Evolutionary conservation across 2,113 vertebrate genomes (phyloP).

Genomic region (Bucco capensis): DNA sequence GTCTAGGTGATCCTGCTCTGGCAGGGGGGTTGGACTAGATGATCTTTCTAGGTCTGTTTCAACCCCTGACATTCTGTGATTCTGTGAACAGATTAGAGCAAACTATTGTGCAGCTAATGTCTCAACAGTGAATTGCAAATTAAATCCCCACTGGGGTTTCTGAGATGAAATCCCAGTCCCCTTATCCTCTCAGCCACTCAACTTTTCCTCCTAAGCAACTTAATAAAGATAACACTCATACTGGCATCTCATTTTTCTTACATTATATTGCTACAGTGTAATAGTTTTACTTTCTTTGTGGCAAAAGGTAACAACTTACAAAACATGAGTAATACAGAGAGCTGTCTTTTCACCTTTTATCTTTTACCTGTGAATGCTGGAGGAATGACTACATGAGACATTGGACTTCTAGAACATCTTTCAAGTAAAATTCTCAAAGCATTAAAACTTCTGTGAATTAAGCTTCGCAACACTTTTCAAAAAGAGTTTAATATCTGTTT

Average conservation of each 20-base stretch:
- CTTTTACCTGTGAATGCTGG: not conserved
- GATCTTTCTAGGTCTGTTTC: too few species aligned
- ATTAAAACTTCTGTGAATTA: not conserved
- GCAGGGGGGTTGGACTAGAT: too few species aligned
- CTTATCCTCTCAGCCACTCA: slow-evolving; percentile 23
- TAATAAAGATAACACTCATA: slow-evolving; percentile 32
- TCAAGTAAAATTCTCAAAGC: not conserved
- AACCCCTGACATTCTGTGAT: too few species aligned
- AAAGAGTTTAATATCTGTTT: slow-evolving; percentile 1
- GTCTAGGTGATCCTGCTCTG: too few species aligned
- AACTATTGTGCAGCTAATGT: not conserved
- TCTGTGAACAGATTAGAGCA: not conserved
- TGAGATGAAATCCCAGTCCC: not conserved
- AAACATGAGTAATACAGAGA: not conserved
- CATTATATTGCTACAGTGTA: not conserved
- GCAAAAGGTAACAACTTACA: not conserved
- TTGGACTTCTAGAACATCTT: not conserved
- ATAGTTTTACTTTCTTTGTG: not conserved
- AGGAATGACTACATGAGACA: not conserved
- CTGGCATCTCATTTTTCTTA: slow-evolving; percentile 13
- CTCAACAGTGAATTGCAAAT: slow-evolving; percentile 20
- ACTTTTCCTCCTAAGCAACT: slow-evolving; percentile 3
- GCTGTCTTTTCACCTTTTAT: not conserved
- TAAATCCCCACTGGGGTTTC: slow-evolving; percentile 25
- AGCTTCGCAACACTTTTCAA: not conserved